A percentile compares a stretch with the other conserved stretches of the same genome.
Conservation (phyloP, 23 tunicate genomes). For the Halocynthia aurantium region DNA sequence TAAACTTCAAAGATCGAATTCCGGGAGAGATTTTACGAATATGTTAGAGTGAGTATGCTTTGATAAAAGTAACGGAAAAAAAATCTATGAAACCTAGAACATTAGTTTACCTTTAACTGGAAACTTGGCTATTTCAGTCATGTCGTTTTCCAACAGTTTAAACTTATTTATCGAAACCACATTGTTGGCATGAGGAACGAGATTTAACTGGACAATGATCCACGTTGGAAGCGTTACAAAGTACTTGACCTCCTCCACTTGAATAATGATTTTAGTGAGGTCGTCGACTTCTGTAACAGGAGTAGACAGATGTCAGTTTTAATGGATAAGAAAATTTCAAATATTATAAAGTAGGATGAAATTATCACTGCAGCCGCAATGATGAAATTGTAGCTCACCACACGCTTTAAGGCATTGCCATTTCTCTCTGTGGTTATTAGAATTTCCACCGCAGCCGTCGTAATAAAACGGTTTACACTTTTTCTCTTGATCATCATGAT, state of each 20-base stretch:
- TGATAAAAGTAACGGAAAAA: not conserved
- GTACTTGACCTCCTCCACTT: slow-evolving; percentile 10
- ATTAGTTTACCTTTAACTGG: not conserved
- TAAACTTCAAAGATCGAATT: not conserved
- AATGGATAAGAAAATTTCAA: not conserved
- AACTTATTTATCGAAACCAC: slow-evolving; percentile 4
- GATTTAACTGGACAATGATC: slow-evolving; percentile 2
- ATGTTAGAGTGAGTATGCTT: not conserved
- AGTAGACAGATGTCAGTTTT: not conserved
- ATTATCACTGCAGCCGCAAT: not conserved
- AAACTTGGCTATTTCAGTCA: slow-evolving; percentile 13
- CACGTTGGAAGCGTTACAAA: slow-evolving; percentile 12
- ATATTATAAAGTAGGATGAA: not conserved
- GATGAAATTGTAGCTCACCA: not conserved
- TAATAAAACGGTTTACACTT: slow-evolving; percentile 6
- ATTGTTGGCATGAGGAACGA: not conserved
- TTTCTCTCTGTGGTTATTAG: slow-evolving; percentile 12
- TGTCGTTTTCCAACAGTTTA: slow-evolving; percentile 3
- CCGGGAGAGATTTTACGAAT: not conserved
- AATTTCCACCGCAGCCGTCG: slow-evolving; percentile 26
- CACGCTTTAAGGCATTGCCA: slow-evolving; percentile 21
- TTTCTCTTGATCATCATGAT: slow-evolving; percentile 5
- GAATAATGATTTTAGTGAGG: slow-evolving; percentile 1
- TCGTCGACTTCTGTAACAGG: not conserved
- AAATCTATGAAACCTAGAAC: too few relatives aligned